Evolutionary conservation across 2,797 vertebrate species (phyloP), one percentile per base, ranked within the genome.

Genomic region (Anableps anableps): DNA sequence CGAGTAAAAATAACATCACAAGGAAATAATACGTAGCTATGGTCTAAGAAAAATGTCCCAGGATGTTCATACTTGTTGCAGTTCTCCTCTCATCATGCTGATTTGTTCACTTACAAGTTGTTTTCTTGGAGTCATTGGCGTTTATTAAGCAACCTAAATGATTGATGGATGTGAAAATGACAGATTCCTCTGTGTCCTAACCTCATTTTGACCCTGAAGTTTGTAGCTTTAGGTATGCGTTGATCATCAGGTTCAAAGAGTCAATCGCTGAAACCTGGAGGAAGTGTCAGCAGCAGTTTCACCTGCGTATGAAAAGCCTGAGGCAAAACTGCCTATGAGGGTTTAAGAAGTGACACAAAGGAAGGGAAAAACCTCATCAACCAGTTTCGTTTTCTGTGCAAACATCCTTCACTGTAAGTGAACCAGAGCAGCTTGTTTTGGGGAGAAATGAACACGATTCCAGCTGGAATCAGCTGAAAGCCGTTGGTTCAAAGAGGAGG

Each of bases 321-420:
- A 11, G 75, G 75, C 47, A 34, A 81, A 85, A 76, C n/a, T 71
- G 45, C 68, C 51, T 17, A 0, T 14, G 5, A 77, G 23, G 21
- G 0, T 62, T 80, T 31, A 71, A 19, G 13, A 55, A 73, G 36
- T 70, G 36, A 76, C 45, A 74, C 21, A 73, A 16, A 23, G 36
- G 14, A 5, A 23, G 14, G 34, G 17, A 10, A 74, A 74, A 62
- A 60, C 4, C 47, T 71, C 9, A 23, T 71, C 34, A 68, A 53
- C 4, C 38, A 84, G 66, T 87, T 87, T 82, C 14, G 23, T 55
- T 79, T 70, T 64, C 31, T 66, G 11, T 9, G 10, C 23, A 74
- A 74, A 76, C n/a, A 23, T 11, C 4, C 23, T 73, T 86, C 85
- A 76, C 74, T 0, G 34, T 78, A 76, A 86, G 34, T 70, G n/a